These are phyloP conservation scores for Mechanitis messenoides DNA, from an alignment of 2,888 invertebrate species.

Conservation along the genomic window DNA sequence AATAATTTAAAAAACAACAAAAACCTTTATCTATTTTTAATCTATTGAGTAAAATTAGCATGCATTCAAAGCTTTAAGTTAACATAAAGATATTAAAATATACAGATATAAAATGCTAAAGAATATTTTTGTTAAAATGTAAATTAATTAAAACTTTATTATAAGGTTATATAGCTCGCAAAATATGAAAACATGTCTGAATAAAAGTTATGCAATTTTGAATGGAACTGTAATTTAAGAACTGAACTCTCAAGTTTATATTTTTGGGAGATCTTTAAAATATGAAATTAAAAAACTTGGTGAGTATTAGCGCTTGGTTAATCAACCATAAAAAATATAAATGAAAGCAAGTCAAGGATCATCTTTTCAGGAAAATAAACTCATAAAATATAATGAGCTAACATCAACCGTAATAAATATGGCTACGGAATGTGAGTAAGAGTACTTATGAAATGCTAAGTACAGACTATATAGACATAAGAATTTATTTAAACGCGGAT, in stretches of 20 bases:
- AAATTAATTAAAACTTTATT: too few species aligned
- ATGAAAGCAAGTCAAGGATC: slow-evolving; percentile 16
- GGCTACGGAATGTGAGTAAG: not conserved
- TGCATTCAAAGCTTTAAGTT: too few species aligned
- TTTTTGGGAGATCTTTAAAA: not conserved
- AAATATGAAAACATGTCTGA: slow-evolving; percentile 1
- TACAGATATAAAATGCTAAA: too few species aligned
- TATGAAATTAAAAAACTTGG: not conserved
- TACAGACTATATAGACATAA: not conserved
- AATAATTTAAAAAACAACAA: too few species aligned
- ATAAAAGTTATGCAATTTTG: not conserved
- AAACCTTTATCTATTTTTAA: too few species aligned
- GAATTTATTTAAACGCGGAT: not conserved
- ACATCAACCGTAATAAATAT: slow-evolving; percentile 3
- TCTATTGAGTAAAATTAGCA: too few species aligned
- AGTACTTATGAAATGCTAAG: not conserved
- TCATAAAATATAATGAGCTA: slow-evolving; percentile 8
- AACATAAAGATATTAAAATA: too few species aligned
- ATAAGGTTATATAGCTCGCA: too few species aligned
- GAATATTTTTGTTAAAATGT: too few species aligned
- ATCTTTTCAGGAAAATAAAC: slow-evolving; percentile 8
- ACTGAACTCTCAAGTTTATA: not conserved
- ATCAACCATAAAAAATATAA: not conserved
- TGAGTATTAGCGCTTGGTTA: not conserved
- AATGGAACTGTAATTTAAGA: too few species aligned